These are phyloP conservation scores for Leucoma salicis DNA, from an alignment of 2,888 invertebrate species.

Conservation along the genomic window DNA sequence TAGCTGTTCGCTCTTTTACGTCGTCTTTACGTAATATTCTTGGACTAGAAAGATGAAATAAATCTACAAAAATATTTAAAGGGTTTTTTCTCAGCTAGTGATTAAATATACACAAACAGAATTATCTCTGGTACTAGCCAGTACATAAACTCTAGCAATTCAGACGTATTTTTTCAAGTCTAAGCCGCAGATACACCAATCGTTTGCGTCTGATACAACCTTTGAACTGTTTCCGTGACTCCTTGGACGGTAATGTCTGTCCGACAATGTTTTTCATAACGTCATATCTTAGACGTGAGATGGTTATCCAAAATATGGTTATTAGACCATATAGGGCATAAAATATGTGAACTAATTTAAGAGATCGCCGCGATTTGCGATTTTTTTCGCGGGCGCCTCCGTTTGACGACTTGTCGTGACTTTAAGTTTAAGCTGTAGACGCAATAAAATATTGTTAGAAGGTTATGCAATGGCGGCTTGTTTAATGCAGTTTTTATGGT, in stretches of 20 bases:
- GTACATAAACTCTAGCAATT: too few relatives aligned
- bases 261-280: slow-evolving; percentile 48
- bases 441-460: slow-evolving; percentile 25
- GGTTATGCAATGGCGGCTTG: slow-evolving; percentile 33
- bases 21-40: too few relatives aligned
- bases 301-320: slow-evolving; percentile 36
- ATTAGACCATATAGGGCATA: slow-evolving; percentile 30
- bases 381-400: slow-evolving; percentile 36
- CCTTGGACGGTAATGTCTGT: slow-evolving; percentile 39
- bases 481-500: slow-evolving; percentile 33
- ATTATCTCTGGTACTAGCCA: too few relatives aligned
- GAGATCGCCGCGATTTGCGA: slow-evolving; percentile 36
- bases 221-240: slow-evolving; percentile 32
- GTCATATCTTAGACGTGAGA: slow-evolving; percentile 44
- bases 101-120: too few relatives aligned
- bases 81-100: too few relatives aligned
- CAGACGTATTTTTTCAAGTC: background rate
- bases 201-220: slow-evolving; percentile 26
- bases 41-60: too few relatives aligned
- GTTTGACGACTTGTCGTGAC: slow-evolving; percentile 23
- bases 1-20: too few relatives aligned
- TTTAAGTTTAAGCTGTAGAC: slow-evolving; percentile 13
- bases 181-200: slow-evolving; percentile 4
- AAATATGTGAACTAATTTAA: slow-evolving; percentile 33
- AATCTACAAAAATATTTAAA: too few relatives aligned